These are phyloP conservation scores for Danaus chrysippus DNA, from an alignment of 2,888 invertebrate species.

Conservation along the genomic window DNA sequence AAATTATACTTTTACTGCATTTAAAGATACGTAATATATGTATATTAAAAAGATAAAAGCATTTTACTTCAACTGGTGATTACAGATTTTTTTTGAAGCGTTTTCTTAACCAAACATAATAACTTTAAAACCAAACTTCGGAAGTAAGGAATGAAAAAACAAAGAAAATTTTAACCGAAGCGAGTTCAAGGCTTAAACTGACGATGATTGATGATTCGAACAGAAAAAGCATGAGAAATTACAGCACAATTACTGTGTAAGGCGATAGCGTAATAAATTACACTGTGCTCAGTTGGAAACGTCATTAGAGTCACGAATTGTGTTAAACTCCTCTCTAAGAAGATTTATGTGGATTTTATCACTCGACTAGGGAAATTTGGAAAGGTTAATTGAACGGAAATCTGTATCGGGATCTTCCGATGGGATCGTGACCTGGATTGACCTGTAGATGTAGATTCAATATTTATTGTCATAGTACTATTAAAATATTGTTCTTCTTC, in stretches of 20 bases:
- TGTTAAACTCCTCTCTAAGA: slow-evolving; percentile 52
- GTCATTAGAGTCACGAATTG: slow-evolving; percentile 66
- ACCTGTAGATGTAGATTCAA: not conserved
- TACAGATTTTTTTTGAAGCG: no score
- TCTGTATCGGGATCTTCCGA: slow-evolving; percentile 5
- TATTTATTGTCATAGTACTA: no score
- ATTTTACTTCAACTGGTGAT: no score
- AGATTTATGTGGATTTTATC: slow-evolving; percentile 58
- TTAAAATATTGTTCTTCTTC: no score
- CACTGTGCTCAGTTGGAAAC: slow-evolving; percentile 41
- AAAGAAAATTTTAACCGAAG: slow-evolving; percentile 7
- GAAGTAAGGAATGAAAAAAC: slow-evolving; percentile 2
- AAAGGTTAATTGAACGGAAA: slow-evolving; percentile 32
- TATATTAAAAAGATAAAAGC: no score
- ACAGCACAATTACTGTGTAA: slow-evolving; percentile 42
- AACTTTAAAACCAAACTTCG: not conserved
- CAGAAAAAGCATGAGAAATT: slow-evolving; percentile 33
- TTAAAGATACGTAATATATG: no score
- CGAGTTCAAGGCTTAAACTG: slow-evolving; percentile 27
- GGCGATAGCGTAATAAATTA: slow-evolving; percentile 52
- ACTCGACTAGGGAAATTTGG: slow-evolving; percentile 29
- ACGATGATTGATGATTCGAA: slow-evolving; percentile 34
- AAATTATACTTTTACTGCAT: no score
- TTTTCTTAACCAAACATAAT: no score
- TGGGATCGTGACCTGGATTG: not conserved